These are phyloP conservation scores for Chaetops frenatus DNA, from an alignment of 2,113 vertebrate species.

Conservation along the genomic window DNA sequence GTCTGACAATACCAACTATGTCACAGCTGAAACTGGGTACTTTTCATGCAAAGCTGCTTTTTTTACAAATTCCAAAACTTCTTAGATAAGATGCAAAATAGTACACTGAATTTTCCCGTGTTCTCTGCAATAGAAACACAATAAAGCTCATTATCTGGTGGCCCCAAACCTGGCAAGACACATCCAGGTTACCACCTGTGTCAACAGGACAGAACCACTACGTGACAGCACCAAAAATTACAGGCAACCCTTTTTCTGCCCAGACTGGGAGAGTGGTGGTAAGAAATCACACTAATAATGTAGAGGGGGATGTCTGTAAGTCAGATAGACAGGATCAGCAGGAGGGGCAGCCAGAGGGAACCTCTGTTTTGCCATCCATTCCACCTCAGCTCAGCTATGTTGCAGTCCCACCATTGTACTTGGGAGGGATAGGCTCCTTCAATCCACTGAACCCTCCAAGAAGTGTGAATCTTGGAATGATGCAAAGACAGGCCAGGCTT, in stretches of 20 bases:
- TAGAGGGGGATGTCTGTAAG: rapidly evolving
- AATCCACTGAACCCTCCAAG: neutral
- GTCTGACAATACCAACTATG: neutral
- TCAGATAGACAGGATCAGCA: neutral
- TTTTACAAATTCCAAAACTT: neutral
- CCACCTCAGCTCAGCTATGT: neutral
- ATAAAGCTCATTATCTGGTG: neutral
- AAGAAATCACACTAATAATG: neutral
- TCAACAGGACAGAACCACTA: neutral
- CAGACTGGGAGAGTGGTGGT: too few relatives aligned
- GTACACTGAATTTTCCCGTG: neutral
- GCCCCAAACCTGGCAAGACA: neutral
- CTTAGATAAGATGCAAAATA: neutral
- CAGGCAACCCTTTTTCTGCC: neutral
- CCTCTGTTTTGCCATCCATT: neutral
- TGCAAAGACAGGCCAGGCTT: neutral
- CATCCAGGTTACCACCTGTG: neutral
- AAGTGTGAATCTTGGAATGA: neutral
- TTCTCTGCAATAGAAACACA: neutral
- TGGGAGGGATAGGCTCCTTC: neutral
- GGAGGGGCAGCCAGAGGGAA: neutral
- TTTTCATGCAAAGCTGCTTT: neutral
- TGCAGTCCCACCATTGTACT: neutral
- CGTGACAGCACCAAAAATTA: neutral
- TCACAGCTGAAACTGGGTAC: neutral